Conservation (phyloP, 2,888 invertebrate genomes). For the Galeruca laticollis region DNA sequence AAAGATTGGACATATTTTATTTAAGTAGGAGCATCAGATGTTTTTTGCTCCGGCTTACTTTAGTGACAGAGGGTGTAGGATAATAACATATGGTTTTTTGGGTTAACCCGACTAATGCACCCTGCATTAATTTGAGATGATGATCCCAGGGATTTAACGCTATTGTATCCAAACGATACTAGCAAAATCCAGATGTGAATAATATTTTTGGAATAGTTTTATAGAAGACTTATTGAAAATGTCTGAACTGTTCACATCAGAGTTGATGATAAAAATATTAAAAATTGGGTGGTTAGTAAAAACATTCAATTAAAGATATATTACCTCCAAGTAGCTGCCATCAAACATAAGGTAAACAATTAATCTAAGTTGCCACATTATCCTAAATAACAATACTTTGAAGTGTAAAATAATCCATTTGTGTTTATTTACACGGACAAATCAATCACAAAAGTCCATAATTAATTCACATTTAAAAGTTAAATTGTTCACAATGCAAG, state of each 20-base stretch:
- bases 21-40: conserved; percentile 12
- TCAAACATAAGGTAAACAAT: too few relatives aligned
- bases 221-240: background rate
- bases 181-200: background rate
- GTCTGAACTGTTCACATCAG: background rate
- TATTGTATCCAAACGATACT: conserved; percentile 3
- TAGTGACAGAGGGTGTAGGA: background rate
- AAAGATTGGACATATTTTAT: conserved; percentile 18
- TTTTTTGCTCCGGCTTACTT: conserved; percentile 6
- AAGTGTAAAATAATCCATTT: too few relatives aligned
- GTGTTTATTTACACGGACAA: too few relatives aligned
- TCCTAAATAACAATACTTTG: too few relatives aligned
- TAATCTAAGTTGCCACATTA: too few relatives aligned
- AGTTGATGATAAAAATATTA: background rate
- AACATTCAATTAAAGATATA: too few relatives aligned
- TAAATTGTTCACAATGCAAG: too few relatives aligned
- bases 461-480: too few relatives aligned
- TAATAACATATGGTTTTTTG: conserved; percentile 14
- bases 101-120: conserved; percentile 13
- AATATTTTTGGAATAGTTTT: background rate
- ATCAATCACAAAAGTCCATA: too few relatives aligned
- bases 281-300: background rate
- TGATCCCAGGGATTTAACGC: conserved; percentile 11
- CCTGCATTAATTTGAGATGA: conserved; percentile 15
- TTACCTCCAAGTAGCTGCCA: too few relatives aligned